These are phyloP conservation scores for Podarcis cretensis DNA, from an alignment of 2,113 vertebrate genomes.

Conservation along the genomic window DNA sequence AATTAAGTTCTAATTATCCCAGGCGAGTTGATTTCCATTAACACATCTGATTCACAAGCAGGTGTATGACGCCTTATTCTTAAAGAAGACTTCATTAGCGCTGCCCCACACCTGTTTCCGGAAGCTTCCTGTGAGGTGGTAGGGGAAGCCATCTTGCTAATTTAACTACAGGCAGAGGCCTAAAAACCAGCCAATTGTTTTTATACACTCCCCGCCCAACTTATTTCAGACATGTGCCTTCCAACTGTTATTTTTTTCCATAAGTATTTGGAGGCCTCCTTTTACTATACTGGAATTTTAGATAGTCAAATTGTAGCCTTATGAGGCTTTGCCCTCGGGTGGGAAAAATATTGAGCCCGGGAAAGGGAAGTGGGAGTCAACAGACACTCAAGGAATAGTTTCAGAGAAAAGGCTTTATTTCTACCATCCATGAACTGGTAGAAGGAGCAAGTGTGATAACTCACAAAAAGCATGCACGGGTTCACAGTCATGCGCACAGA, in stretches of 20 bases:
- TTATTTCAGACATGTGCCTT: background rate
- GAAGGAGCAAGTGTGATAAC: too few relatives aligned
- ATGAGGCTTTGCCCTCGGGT: too few relatives aligned
- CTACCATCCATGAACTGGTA: too few relatives aligned
- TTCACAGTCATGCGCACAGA: too few relatives aligned
- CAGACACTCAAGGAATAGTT: too few relatives aligned
- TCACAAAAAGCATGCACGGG: too few relatives aligned
- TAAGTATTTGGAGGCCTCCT: background rate
- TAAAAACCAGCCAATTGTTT: background rate
- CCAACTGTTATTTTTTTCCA: background rate
- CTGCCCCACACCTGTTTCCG: slow-evolving; percentile 7
- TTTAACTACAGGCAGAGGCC: background rate
- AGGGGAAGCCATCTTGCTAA: slow-evolving; percentile 14
- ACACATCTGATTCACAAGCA: slow-evolving; percentile 40
- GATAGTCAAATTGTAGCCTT: background rate
- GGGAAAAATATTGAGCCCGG: too few relatives aligned
- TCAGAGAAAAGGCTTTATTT: too few relatives aligned
- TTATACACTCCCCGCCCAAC: background rate
- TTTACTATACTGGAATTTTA: background rate
- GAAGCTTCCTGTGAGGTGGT: slow-evolving; percentile 1
- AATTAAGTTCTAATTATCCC: slow-evolving; percentile 42
- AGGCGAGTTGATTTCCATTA: slow-evolving; percentile 39
- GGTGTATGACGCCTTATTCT: background rate
- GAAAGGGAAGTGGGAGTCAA: too few relatives aligned
- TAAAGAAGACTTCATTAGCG: slow-evolving; percentile 38